A percentile compares a stretch with the other conserved stretches of the same genome.
Evolutionary conservation across 1,140 invertebrate species (phyloP).

Genomic region (Notospermus geniculatus): DNA sequence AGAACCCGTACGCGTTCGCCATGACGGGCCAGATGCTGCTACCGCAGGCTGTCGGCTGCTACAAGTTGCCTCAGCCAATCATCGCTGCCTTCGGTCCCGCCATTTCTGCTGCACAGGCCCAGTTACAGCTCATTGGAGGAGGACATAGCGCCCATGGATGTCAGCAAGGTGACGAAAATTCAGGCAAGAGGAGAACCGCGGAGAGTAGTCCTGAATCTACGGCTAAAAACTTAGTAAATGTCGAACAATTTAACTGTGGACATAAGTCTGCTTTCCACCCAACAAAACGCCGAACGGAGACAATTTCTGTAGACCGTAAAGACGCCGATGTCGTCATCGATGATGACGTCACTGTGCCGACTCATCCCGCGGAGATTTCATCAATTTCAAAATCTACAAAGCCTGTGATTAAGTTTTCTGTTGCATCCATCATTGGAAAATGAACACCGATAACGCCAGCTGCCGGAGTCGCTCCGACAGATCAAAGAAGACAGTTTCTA

Average conservation of each 20-base stretch:
- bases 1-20: not conserved
- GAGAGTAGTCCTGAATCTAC: not conserved
- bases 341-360: too few species aligned
- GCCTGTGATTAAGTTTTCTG: constrained; percentile 26
- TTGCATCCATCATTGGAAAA: constrained; percentile 28
- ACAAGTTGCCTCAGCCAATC: constrained; percentile 10
- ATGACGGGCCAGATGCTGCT: constrained; percentile 5
- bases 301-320: not conserved
- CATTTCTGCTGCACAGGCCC: not conserved
- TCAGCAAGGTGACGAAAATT: constrained; percentile 3
- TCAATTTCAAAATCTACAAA: constrained; percentile 3
- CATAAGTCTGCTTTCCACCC: constrained; percentile 15
- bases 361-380: too few species aligned
- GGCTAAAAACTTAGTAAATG: not conserved
- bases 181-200: not conserved
- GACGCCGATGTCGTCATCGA: not conserved
- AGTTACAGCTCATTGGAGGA: not conserved
- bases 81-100: constrained; percentile 5
- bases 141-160: too few species aligned
- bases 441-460: too few species aligned
- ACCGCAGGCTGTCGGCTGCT: not conserved
- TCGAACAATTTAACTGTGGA: not conserved
- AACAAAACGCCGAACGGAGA: not conserved
- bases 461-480: too few species aligned
- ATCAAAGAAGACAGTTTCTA: too few species aligned